These are phyloP conservation scores for Thinocorus orbignyianus DNA, from an alignment of 2,113 vertebrate genomes.

Conservation along the genomic window DNA sequence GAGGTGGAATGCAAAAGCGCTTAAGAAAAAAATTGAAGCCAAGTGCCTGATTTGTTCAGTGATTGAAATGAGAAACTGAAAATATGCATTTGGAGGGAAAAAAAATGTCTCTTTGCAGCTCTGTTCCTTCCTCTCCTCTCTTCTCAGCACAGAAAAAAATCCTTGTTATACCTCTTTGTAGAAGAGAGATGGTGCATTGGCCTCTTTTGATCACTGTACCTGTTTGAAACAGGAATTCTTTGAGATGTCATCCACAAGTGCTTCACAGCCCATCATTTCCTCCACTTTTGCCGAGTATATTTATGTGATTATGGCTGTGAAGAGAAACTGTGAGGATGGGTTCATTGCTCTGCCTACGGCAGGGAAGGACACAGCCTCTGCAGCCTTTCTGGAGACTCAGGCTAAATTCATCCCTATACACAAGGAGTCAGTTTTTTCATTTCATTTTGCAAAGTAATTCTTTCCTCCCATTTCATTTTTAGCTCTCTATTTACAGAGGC, in stretches of 20 bases:
- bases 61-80: slow-evolving; percentile 13
- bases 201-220: slow-evolving; percentile 15
- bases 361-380: background rate
- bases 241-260: background rate
- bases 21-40: background rate
- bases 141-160: background rate
- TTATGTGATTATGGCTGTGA: background rate
- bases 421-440: fast-evolving
- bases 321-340: background rate
- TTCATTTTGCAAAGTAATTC: background rate
- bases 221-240: background rate
- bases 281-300: background rate
- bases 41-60: background rate
- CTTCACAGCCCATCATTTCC: background rate
- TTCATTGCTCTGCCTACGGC: fast-evolving
- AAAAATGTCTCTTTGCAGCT: background rate
- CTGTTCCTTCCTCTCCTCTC: background rate
- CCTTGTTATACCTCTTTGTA: background rate
- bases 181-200: background rate
- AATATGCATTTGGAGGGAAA: background rate
- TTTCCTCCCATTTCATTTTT: slow-evolving; percentile 21
- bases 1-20: background rate
- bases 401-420: background rate
- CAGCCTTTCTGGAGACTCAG: background rate
- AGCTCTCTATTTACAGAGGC: background rate